These are phyloP conservation scores for Arrhamphus sclerolepis DNA, from an alignment of 2,797 vertebrate genomes.

Conservation along the genomic window DNA sequence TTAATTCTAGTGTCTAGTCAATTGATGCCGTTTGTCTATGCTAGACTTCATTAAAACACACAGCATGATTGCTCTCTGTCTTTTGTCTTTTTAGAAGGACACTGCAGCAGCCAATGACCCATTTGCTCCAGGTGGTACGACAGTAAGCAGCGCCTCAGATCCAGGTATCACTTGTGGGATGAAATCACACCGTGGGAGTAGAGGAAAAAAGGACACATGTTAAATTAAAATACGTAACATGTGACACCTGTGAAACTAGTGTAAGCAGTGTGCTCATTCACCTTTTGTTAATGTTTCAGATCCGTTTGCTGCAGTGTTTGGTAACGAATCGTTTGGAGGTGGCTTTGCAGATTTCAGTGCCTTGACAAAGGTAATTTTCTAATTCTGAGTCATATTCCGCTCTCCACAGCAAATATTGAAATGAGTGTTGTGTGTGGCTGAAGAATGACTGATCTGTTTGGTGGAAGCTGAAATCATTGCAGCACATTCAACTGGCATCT, in stretches of 20 bases:
- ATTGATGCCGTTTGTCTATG: neutral
- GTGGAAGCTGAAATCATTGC: neutral
- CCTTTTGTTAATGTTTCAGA: slow-evolving; percentile 79
- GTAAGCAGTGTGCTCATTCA: neutral
- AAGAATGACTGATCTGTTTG: neutral
- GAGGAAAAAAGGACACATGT: neutral
- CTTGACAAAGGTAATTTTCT: slow-evolving; percentile 88
- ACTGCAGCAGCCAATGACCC: slow-evolving; percentile 87
- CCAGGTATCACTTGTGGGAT: slow-evolving; percentile 79
- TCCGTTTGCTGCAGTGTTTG: slow-evolving; percentile 94
- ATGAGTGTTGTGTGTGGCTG: neutral
- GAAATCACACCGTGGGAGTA: slow-evolving; percentile 42
- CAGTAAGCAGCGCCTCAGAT: slow-evolving; percentile 86
- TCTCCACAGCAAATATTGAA: neutral
- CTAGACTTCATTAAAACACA: neutral
- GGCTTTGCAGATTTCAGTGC: slow-evolving; percentile 96
- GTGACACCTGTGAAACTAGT: neutral
- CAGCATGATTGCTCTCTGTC: neutral
- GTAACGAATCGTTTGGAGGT: slow-evolving; percentile 90
- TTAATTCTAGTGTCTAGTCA: too few species aligned
- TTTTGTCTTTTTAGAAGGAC: slow-evolving; percentile 80
- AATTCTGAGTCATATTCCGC: rapidly evolving
- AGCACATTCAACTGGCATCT: neutral
- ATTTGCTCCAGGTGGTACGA: slow-evolving; percentile 94
- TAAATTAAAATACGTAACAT: neutral